Evolutionary conservation across 2,113 vertebrate species (phyloP).

Genomic region (Vireo altiloquus): DNA sequence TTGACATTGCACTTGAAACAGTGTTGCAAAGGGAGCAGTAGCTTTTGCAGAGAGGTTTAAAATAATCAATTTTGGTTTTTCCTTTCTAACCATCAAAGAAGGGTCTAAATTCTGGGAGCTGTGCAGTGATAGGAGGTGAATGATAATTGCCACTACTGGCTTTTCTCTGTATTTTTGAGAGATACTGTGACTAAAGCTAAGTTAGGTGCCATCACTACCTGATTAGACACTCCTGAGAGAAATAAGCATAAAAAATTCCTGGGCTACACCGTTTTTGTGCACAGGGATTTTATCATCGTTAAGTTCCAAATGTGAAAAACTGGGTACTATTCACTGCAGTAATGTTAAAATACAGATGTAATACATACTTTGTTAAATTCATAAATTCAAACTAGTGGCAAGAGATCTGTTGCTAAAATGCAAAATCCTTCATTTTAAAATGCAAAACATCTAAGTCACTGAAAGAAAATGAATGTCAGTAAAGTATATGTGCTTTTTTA

Average conservation of each 20-base stretch:
- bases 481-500: neutral
- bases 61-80: constrained; percentile 62
- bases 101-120: neutral
- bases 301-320: neutral
- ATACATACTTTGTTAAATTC: neutral
- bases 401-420: neutral
- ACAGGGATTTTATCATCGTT: neutral
- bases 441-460: neutral
- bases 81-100: constrained; percentile 44
- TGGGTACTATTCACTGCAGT: neutral
- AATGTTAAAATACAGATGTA: neutral
- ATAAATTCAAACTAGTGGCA: neutral
- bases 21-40: constrained; percentile 13
- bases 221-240: neutral
- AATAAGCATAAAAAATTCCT: neutral
- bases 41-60: constrained; percentile 46
- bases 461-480: neutral
- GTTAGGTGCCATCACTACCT: neutral
- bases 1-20: constrained; percentile 57
- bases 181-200: neutral
- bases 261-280: neutral
- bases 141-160: constrained; percentile 10
- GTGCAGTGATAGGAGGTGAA: neutral
- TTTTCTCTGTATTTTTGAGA: neutral
- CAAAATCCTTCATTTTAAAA: neutral